Conservation (phyloP, 2,888 invertebrate genomes). For the Lepidocyrtoides sp. region DNA sequence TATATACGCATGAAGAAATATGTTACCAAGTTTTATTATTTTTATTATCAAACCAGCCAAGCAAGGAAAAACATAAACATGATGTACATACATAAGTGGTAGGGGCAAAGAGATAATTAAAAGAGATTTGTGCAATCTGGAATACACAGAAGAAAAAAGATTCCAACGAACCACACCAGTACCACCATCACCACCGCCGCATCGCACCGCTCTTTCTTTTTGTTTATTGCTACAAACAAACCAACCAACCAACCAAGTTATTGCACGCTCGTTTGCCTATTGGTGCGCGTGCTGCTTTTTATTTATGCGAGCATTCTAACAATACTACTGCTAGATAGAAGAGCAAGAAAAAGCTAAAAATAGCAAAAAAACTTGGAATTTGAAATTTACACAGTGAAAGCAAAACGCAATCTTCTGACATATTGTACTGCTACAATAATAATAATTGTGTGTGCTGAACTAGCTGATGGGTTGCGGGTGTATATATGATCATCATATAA, state of each 20-base stretch:
- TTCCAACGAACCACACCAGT: too few species aligned
- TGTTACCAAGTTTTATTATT: background rate
- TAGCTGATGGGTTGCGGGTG: conserved; percentile 5
- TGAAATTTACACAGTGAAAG: background rate
- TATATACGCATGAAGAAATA: background rate
- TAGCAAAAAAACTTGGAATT: background rate
- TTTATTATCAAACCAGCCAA: background rate
- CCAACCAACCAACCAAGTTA: too few species aligned
- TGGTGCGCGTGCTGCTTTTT: conserved; percentile 37
- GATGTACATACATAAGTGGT: background rate
- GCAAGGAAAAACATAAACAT: background rate
- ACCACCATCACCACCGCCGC: background rate
- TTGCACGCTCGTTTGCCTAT: conserved; percentile 32
- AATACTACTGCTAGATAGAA: background rate
- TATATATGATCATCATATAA: background rate
- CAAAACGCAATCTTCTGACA: background rate
- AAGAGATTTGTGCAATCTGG: conserved; percentile 75
- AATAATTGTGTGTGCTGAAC: background rate
- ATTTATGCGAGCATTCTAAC: conserved; percentile 30
- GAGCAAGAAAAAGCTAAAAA: background rate
- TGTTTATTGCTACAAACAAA: conserved; percentile 47
- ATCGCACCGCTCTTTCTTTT: background rate
- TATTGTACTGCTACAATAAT: background rate
- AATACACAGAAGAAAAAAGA: background rate
- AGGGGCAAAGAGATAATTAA: conserved; percentile 70